Evolutionary conservation across 2,888 invertebrate species (phyloP).

Genomic region (Cosmopolites sordidus): DNA sequence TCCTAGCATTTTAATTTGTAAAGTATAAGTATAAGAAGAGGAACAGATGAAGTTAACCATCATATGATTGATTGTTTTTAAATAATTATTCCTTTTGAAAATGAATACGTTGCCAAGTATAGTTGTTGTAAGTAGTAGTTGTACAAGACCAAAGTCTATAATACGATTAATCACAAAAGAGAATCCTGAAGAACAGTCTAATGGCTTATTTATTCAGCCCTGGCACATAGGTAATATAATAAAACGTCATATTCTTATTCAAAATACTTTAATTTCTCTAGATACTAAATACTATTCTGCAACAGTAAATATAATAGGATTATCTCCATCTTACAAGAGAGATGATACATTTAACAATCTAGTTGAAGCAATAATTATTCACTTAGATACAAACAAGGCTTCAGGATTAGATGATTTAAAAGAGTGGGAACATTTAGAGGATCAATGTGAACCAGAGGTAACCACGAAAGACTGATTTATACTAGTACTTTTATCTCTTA

Average conservation of each 20-base stretch:
- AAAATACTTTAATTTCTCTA: constrained; percentile 5
- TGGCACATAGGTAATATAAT: constrained; percentile 51
- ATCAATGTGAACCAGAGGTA: constrained; percentile 50
- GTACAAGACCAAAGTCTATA: constrained; percentile 45
- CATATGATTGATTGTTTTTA: too few relatives aligned
- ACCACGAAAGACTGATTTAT: not conserved
- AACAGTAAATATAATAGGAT: constrained; percentile 55
- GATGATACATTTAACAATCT: constrained; percentile 48
- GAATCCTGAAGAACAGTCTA: constrained; percentile 30
- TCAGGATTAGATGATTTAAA: constrained; percentile 44
- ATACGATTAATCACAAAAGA: constrained; percentile 45
- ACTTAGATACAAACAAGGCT: constrained; percentile 57
- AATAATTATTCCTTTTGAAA: not conserved
- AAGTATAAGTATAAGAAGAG: too few relatives aligned
- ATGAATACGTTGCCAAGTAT: constrained; percentile 40
- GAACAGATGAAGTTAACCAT: too few relatives aligned
- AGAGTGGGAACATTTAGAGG: constrained; percentile 40
- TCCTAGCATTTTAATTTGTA: too few relatives aligned
- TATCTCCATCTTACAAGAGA: constrained; percentile 50
- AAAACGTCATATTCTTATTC: not conserved
- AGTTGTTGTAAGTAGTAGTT: constrained; percentile 45
- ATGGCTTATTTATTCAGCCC: constrained; percentile 39
- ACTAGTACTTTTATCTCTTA: not conserved
- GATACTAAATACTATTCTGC: constrained; percentile 71
- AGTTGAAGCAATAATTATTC: constrained; percentile 61